These are phyloP conservation scores for Heliconius melpomene DNA, from an alignment of 1,140 invertebrate genomes.

Conservation along the genomic window DNA sequence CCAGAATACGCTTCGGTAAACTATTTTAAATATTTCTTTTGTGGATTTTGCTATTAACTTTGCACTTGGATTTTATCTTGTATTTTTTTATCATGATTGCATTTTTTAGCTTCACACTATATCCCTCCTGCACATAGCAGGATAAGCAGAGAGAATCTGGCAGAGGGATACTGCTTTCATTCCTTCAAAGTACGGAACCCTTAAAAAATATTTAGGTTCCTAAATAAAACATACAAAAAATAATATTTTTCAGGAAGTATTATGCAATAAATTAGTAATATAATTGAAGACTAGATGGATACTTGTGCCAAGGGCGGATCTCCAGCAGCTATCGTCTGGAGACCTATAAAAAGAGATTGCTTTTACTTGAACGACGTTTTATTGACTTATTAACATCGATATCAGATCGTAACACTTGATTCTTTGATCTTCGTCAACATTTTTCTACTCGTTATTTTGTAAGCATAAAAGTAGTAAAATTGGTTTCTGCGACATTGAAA, in stretches of 20 bases:
- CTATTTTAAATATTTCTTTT: not conserved
- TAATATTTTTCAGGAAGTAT: not conserved
- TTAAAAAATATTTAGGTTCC: too few species aligned
- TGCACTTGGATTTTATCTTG: too few species aligned
- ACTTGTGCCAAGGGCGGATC: slow-evolving; percentile 60
- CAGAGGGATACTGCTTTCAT: too few species aligned
- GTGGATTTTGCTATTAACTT: not conserved
- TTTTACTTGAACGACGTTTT: slow-evolving; percentile 76
- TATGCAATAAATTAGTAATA: slow-evolving; percentile 4
- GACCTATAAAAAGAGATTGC: slow-evolving; percentile 80
- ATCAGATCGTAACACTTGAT: slow-evolving; percentile 77
- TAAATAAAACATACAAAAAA: not conserved
- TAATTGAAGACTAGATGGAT: slow-evolving; percentile 44
- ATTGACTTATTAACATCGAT: slow-evolving; percentile 80
- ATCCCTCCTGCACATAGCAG: too few species aligned
- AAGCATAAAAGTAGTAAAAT: slow-evolving; percentile 18
- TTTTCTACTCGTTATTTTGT: slow-evolving; percentile 50
- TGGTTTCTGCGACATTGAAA: not conserved
- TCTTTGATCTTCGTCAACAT: slow-evolving; percentile 75
- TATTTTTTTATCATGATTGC: too few species aligned
- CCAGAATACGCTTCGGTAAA: not conserved
- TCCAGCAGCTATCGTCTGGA: slow-evolving; percentile 69
- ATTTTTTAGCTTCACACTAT: too few species aligned
- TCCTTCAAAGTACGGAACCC: too few species aligned
- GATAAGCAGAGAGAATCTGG: too few species aligned